Conservation (phyloP, 2,113 vertebrate genomes). For the Pipra filicauda region DNA sequence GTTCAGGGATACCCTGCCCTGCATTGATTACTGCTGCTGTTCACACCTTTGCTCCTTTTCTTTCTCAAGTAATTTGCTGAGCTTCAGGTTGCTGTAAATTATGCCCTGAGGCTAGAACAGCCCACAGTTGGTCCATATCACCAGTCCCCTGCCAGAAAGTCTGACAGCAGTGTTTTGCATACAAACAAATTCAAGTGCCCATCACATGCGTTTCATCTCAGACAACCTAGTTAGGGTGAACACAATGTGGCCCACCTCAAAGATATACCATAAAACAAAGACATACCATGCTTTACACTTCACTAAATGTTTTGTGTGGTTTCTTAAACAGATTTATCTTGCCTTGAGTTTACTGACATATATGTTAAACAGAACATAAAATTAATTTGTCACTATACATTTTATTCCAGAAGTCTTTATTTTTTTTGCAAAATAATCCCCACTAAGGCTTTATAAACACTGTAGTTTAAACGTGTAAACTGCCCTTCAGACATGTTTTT, state of each 20-base stretch:
- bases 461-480: not conserved
- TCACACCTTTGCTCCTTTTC: not conserved
- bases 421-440: not conserved
- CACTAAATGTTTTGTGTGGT: not conserved
- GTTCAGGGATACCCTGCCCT: not conserved
- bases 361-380: conserved; percentile 11
- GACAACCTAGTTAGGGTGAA: not conserved
- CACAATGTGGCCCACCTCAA: not conserved
- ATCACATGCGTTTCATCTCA: not conserved
- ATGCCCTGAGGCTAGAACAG: not conserved
- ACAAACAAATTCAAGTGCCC: not conserved
- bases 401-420: not conserved
- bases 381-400: not conserved
- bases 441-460: not conserved
- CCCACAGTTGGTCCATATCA: not conserved
- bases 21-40: not conserved
- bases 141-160: not conserved
- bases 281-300: not conserved
- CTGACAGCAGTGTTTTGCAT: not conserved
- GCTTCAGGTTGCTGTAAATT: not conserved
- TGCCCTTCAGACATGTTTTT: not conserved
- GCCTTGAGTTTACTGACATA: not conserved
- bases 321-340: not conserved
- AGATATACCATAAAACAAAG: not conserved
- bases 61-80: not conserved